Conservation (phyloP, 2,888 invertebrate species). For the Geophilus truncorum region DNA sequence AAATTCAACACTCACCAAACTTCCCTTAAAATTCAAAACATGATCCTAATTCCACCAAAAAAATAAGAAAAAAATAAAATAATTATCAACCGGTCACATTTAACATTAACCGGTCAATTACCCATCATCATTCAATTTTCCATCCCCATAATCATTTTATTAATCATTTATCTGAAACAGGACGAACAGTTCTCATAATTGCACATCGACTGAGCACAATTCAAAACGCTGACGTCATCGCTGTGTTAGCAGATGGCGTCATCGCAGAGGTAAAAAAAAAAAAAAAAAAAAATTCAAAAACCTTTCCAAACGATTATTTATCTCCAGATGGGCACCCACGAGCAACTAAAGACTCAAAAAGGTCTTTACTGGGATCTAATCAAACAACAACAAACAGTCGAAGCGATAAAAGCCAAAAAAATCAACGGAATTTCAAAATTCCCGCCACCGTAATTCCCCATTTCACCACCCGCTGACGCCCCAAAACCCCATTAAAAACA, state of each 20-base stretch:
- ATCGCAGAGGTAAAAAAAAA: slow-evolving; percentile 66
- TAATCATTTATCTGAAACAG: too few species aligned
- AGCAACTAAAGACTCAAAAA: slow-evolving; percentile 65
- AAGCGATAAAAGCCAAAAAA: background rate
- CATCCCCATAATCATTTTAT: too few species aligned
- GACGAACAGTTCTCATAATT: slow-evolving; percentile 88
- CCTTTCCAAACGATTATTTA: background rate
- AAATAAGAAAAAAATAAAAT: too few species aligned
- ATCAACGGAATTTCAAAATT: too few species aligned
- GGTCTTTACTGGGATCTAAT: slow-evolving; percentile 79
- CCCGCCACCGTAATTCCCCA: background rate
- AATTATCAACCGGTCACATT: too few species aligned
- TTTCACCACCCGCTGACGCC: background rate
- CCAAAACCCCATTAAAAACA: too few species aligned
- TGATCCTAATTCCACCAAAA: too few species aligned
- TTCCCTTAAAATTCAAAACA: too few species aligned
- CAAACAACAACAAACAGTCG: slow-evolving; percentile 44
- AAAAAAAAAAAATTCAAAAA: background rate
- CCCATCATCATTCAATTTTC: too few species aligned
- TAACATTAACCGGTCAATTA: too few species aligned
- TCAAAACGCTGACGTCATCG: slow-evolving; percentile 83
- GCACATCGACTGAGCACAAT: slow-evolving; percentile 91
- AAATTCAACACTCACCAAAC: too few species aligned
- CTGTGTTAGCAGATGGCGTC: slow-evolving; percentile 76
- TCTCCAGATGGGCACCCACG: slow-evolving; percentile 81